Base-by-base conservation (phyloP, 1,140 invertebrate genomes). In the Phymorhynchus buccinoides region DNA sequence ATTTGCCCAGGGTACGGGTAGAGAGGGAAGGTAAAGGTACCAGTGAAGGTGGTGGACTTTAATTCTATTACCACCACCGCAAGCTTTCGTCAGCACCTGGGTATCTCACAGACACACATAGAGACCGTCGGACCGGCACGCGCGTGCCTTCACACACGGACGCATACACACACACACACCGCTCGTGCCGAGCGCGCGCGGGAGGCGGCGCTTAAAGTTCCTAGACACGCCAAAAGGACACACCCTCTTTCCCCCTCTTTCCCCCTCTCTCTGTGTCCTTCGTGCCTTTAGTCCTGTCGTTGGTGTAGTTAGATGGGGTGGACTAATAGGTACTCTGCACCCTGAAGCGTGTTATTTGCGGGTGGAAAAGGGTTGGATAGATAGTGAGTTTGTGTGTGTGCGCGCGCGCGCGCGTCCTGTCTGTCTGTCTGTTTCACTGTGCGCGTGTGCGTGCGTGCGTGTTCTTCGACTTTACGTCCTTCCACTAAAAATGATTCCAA, bases 151-250 rank as follows among this genome's bases (percentile, higher is more conserved):
- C 37, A 35, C 37, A 37, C 30, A 48, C 56, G n/a, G n/a, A n/a
- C n/a, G n/a, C n/a, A n/a, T n/a, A n/a, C n/a, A n/a, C 37, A 35
- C 37, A 37, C 30, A 48, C 56, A 79, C 77, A 79, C 41, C 7
- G 42, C 77, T n/a, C 77, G 77, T 79, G 77, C 77, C 44, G 12
- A 30, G n/a, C 77, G 77, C 44, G 44, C 77, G 77, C 77, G 32
- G 77, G 27, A 35, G 77, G 77, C 77, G 77, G 77, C 27, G 77
- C 77, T 37, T 41, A 75, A 75, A 39, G 35, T 41, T 39, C 73
- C 14, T 16, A 32, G 30, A 32, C 75, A 35, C 75, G 37, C 39
- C 16, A 27, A 62, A 6, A 62, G 14, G 22, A 62, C 56, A 62
- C 56, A 62, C 1, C 56, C 56, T 62, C 56, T 27, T n/a, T n/a